A percentile compares a stretch with the other conserved stretches of the same genome.
Evolutionary conservation across 2,888 invertebrate genomes (phyloP).

Genomic region (Yponomeuta malinellus): DNA sequence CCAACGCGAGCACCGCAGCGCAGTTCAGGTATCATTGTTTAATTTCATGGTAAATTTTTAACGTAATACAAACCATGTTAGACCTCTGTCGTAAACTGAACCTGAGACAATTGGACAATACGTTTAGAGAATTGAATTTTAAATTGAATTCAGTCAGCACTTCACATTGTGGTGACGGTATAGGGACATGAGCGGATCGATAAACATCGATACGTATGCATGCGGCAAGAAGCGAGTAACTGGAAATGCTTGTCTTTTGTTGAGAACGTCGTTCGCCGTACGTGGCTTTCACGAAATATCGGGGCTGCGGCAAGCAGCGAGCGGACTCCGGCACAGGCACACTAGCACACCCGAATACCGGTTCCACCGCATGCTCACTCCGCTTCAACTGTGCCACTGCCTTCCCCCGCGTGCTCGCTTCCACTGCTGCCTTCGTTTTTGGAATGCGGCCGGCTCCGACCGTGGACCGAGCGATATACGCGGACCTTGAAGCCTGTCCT

Average conservation of each 20-base stretch:
- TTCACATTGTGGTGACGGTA: background rate
- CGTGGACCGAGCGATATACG: conserved; percentile 44
- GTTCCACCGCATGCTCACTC: conserved; percentile 68
- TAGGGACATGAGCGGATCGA: background rate
- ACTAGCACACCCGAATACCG: conserved; percentile 61
- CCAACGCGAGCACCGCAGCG: background rate
- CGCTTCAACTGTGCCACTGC: conserved; percentile 35
- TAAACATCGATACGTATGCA: background rate
- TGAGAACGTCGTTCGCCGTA: conserved; percentile 60
- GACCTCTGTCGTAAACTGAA: background rate
- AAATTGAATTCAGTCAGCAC: conserved; percentile 10
- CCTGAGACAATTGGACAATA: conserved; percentile 7
- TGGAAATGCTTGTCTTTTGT: conserved; percentile 61
- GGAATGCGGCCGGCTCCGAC: conserved; percentile 21
- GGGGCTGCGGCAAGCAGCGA: conserved; percentile 53
- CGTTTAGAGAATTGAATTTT: conserved; percentile 5
- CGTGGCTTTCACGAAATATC: conserved; percentile 72
- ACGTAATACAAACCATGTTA: conserved; percentile 10
- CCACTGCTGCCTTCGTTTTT: conserved; percentile 42
- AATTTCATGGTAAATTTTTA: conserved; percentile 21
- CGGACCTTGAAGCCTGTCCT: conserved; percentile 21
- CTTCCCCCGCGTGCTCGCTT: conserved; percentile 31
- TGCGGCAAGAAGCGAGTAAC: conserved; percentile 37
- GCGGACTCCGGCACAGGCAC: conserved; percentile 42
- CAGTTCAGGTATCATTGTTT: conserved; percentile 8